Percentiles rank a stretch among this genome's conserved stretches.
Conservation (phyloP, 2,888 invertebrate genomes). For the Clistopyga incitator region DNA sequence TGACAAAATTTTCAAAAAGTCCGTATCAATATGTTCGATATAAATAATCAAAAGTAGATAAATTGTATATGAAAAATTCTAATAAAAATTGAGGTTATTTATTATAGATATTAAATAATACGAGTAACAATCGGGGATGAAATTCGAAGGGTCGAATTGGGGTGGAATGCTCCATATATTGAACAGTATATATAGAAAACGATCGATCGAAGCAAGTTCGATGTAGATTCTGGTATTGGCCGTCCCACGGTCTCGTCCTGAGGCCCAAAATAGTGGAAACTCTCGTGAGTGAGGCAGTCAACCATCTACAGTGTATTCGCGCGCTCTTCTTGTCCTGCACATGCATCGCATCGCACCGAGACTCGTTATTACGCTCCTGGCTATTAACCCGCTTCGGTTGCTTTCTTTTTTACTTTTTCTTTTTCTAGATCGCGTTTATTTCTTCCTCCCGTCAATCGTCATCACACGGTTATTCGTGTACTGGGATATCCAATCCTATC, state of each 20-base stretch:
- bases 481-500: not conserved
- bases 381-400: slow-evolving; percentile 38
- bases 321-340: not conserved
- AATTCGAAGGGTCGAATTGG: no score
- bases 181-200: slow-evolving; percentile 14
- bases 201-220: slow-evolving; percentile 48
- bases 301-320: slow-evolving; percentile 2
- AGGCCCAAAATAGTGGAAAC: slow-evolving; percentile 47
- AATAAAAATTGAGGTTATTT: no score
- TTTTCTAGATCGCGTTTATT: slow-evolving; percentile 45
- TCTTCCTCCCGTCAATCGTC: slow-evolving; percentile 17
- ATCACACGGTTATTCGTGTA: slow-evolving; percentile 11
- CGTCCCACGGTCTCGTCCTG: slow-evolving; percentile 28
- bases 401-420: not conserved
- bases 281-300: slow-evolving; percentile 21
- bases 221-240: slow-evolving; percentile 58
- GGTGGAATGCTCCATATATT: not conserved
- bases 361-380: slow-evolving; percentile 48
- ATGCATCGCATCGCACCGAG: slow-evolving; percentile 12
- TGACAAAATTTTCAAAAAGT: no score
- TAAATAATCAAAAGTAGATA: no score
- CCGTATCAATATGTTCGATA: no score
- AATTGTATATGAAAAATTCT: no score
- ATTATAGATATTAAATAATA: no score
- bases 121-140: no score